Evolutionary conservation across 2,888 invertebrate genomes (phyloP).

Genomic region (Drosophila mettleri): DNA sequence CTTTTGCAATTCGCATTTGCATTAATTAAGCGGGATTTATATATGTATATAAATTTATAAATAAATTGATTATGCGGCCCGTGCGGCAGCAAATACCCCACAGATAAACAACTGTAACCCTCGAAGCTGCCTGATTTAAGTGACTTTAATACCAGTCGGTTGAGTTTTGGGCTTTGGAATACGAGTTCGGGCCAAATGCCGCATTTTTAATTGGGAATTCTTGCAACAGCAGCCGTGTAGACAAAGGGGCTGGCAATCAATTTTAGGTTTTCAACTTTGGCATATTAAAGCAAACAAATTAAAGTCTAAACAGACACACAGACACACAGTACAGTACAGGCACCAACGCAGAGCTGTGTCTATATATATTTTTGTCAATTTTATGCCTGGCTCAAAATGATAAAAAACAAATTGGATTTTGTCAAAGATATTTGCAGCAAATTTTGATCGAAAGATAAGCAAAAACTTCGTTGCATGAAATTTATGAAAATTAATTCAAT

Average conservation of each 20-base stretch:
- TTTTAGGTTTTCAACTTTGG: slow-evolving; percentile 38
- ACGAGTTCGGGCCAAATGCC: slow-evolving; percentile 36
- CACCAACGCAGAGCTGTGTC: not conserved
- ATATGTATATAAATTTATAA: slow-evolving; percentile 65
- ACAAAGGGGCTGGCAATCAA: slow-evolving; percentile 19
- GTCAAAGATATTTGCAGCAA: slow-evolving; percentile 1
- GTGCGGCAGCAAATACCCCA: slow-evolving; percentile 36
- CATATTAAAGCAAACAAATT: slow-evolving; percentile 36
- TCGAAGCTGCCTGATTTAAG: slow-evolving; percentile 57
- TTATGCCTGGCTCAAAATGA: slow-evolving; percentile 14
- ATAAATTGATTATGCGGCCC: slow-evolving; percentile 69
- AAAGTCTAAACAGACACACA: slow-evolving; percentile 17
- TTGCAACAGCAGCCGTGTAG: slow-evolving; percentile 27
- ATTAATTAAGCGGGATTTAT: slow-evolving; percentile 72
- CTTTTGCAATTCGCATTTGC: slow-evolving; percentile 52
- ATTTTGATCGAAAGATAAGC: slow-evolving; percentile 17
- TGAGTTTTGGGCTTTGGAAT: slow-evolving; percentile 30
- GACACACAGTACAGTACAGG: not conserved
- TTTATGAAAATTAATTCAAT: slow-evolving; percentile 3
- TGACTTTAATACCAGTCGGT: slow-evolving; percentile 65
- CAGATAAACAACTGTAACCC: slow-evolving; percentile 25
- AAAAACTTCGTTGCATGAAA: not conserved
- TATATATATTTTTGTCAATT: slow-evolving; percentile 22
- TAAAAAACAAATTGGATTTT: slow-evolving; percentile 13
- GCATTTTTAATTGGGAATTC: slow-evolving; percentile 37